Conservation (phyloP, 2,888 invertebrate genomes). For the Eilema depressum region DNA sequence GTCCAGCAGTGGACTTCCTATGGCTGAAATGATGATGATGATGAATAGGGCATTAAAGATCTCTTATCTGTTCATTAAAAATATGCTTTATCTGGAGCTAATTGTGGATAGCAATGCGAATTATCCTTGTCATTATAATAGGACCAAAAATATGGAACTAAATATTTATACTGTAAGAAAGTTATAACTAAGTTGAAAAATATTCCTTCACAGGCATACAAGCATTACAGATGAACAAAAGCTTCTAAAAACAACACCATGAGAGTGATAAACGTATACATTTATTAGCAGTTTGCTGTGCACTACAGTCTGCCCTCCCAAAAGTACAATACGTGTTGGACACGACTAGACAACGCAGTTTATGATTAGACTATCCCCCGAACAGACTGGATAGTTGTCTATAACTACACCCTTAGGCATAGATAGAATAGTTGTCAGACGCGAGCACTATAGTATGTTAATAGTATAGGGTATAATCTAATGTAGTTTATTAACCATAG, state of each 20-base stretch:
- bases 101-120: too few species aligned
- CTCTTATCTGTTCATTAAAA: too few species aligned
- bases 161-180: too few species aligned
- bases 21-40: too few species aligned
- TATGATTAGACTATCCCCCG: neutral
- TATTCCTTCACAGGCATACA: too few species aligned
- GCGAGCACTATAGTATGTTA: neutral
- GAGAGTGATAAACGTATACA: neutral
- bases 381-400: constrained; percentile 12
- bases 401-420: constrained; percentile 13
- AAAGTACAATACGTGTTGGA: neutral
- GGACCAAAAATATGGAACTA: too few species aligned
- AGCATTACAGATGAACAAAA: neutral
- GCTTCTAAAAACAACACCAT: neutral
- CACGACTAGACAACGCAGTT: constrained; percentile 6
- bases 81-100: too few species aligned
- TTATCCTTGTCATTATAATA: too few species aligned
- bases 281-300: neutral
- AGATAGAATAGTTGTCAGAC: constrained; percentile 1
- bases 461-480: neutral
- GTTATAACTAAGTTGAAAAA: neutral
- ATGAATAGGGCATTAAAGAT: too few species aligned
- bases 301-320: neutral
- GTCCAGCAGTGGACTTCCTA: too few species aligned
- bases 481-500: neutral